Conservation (phyloP, 2,797 vertebrate species). For the Pteronotus mesoamericanus region DNA sequence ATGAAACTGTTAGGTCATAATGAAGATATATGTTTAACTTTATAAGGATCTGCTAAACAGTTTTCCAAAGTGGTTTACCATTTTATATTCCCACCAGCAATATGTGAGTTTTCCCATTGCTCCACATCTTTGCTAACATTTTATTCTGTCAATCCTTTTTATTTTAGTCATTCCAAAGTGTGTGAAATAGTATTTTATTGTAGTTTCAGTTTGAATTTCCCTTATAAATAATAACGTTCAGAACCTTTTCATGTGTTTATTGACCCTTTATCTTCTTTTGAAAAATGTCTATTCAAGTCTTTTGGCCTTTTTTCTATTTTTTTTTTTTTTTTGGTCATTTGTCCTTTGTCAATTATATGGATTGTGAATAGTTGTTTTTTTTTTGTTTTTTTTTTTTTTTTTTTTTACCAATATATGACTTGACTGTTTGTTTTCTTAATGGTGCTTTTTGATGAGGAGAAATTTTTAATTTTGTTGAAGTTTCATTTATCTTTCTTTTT, state of each 20-base stretch:
- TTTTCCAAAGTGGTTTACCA: neutral
- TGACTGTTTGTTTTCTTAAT: conserved; percentile 21
- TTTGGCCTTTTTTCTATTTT: neutral
- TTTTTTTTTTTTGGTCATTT: neutral
- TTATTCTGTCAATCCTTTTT: neutral
- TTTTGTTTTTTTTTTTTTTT: neutral
- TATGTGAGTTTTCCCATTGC: neutral
- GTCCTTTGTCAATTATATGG: neutral
- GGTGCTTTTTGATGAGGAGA: neutral
- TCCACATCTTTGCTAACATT: neutral
- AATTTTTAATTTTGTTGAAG: neutral
- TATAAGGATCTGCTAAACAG: neutral
- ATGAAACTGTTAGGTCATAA: neutral
- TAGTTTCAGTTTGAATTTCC: conserved; percentile 11
- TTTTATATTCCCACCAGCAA: conserved; percentile 6
- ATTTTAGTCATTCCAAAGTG: neutral
- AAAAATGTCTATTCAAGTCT: neutral
- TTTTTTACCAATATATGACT: neutral
- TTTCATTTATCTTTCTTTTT: neutral
- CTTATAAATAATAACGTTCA: neutral
- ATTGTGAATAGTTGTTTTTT: neutral
- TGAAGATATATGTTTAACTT: neutral
- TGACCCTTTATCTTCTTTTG: neutral
- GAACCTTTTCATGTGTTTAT: neutral
- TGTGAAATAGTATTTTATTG: conserved; percentile 19